Base-by-base conservation (phyloP, 2,113 vertebrate species). In the Syngnathoides biaculeatus region DNA sequence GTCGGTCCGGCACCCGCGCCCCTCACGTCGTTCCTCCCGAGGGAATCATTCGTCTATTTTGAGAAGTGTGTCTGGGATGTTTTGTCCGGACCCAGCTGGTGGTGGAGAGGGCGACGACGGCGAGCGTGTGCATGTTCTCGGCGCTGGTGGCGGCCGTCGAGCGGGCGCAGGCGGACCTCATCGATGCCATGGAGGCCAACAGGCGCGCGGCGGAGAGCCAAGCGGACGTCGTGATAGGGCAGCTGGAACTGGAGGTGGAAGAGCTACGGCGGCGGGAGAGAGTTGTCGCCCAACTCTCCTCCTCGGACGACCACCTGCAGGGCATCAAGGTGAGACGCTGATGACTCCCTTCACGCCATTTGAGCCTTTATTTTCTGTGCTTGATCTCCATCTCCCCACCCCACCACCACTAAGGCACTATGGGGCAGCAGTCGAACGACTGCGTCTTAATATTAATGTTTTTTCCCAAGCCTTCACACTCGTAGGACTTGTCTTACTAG, bases 161-260 rank as follows among this genome's bases (percentile, higher is more conserved):
- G 78, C 79, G 58, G 43, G 81, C 79, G 1, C 89, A 91, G 81
- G 79, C 79, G 0, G 75, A 89, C 40, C 79, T 91, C 52, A 58
- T 90, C 24, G 85, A 91, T 68, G 79, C 75, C 53, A 81, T 89
- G 63, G 89, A 92, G 62, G 83, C 61, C 26, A 89, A 78, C 55
- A 71, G 40, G 8, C 50, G 64, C 50, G 82, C 80, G 0, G 85
- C 83, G 0, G 79, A 79, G 63, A 77, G 65, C 2, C 86, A 90
- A 67, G 89, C 86, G 10, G 79, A 85, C 38, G 27, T 75, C 39
- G 66, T 85, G 43, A 78, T 88, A 4, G 67, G 69, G 5, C 85
- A 91, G 65, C 80, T 93, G 73, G 88, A 92, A 73, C 64, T 77
- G 65, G 91, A 93, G 73, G 64, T 90, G 0, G 52, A 82, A 1